Percentiles rank a stretch among this genome's conserved stretches.
phyloP scores from a whole-genome alignment of 1,140 invertebrate species.

The Pogonomyrmex barbatus region DNA sequence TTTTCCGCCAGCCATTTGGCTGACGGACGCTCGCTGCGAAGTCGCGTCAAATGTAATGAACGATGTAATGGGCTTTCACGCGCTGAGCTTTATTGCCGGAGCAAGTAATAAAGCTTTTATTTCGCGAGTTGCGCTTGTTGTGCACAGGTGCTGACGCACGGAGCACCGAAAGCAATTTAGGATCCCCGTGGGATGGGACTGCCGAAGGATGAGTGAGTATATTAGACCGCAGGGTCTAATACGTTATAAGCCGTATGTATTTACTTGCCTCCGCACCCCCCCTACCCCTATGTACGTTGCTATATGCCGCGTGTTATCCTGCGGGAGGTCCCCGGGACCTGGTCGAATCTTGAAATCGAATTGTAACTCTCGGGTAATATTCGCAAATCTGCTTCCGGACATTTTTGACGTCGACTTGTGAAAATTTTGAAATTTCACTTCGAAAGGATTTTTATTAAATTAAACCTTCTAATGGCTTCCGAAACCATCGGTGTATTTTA shows the following conservation, averaged over 20 bases:
- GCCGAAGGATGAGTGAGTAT: slow-evolving; percentile 53
- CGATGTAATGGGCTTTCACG: slow-evolving; percentile 42
- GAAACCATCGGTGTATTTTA: slow-evolving; percentile 11
- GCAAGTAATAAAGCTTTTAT: slow-evolving; percentile 60
- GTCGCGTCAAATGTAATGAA: slow-evolving; percentile 41
- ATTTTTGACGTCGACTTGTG: not conserved
- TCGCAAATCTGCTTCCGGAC: slow-evolving; percentile 23
- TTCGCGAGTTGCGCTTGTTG: slow-evolving; percentile 41
- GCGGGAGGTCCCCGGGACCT: not conserved
- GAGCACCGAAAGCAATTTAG: slow-evolving; percentile 46
- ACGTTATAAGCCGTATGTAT: slow-evolving; percentile 67
- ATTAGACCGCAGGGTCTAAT: slow-evolving; percentile 70
- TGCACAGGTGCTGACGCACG: slow-evolving; percentile 47
- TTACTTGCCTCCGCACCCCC: slow-evolving; percentile 21
- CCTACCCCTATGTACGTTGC: slow-evolving; percentile 6
- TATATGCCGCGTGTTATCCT: slow-evolving; percentile 36
- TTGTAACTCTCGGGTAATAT: slow-evolving; percentile 23
- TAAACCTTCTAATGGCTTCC: not conserved
- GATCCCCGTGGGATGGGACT: slow-evolving; percentile 3
- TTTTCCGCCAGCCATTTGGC: not conserved
- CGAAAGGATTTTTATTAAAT: slow-evolving; percentile 13
- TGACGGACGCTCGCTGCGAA: not conserved
- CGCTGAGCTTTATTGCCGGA: slow-evolving; percentile 47
- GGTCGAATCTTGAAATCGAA: slow-evolving; percentile 38
- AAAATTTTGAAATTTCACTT: not conserved